Base-by-base conservation (phyloP, 2,797 vertebrate species). In the Mycteria americana region DNA sequence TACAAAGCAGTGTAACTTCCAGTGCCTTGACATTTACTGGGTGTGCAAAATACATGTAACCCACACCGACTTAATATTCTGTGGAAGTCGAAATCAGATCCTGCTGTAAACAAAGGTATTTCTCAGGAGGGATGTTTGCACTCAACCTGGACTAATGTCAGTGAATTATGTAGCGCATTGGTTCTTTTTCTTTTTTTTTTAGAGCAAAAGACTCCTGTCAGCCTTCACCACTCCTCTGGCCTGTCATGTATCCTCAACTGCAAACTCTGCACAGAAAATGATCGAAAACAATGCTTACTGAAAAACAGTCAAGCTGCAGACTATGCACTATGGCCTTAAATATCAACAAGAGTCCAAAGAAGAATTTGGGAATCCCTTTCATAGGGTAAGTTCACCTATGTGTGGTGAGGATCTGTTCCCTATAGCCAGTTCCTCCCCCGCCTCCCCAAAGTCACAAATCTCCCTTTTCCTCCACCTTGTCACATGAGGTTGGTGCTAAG, bases 1-100 rank as follows among this genome's bases (percentile, higher is more conserved):
- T 81, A 75, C 77, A 57, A 88, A 91, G 33, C 46, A 80, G 33
- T 33, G 10, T 16, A 94, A 91, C 35, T 57, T 51, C 18, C 41
- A 83, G 13, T 77, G 68, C 24, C 28, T 74, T 77, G 78, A 85
- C 72, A 63, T 91, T 95, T 87, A 93, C 5, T 70, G 53, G 41
- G 72, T 92, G 81, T 69, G 57, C 27, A 91, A 91, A 95, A 92
- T 33, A 37, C 45, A 35, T 23, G 7, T 57, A 83, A 89, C 46
- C 50, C 72, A 51, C 35, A 83, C 22, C 9, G 5, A 33, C 18
- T 57, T 72, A 64, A 60, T 65, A 72, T 64, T 88, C 50, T 31
- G 11, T n/a, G 43, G 35, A 85, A 91, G 50, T 18, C 0, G 3
- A 92, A 95, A 95, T 69, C 53, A 83, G 68, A 95, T 85, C 64